Base-by-base conservation (phyloP, 2,113 vertebrate species). In the Megaleporinus macrocephalus region DNA sequence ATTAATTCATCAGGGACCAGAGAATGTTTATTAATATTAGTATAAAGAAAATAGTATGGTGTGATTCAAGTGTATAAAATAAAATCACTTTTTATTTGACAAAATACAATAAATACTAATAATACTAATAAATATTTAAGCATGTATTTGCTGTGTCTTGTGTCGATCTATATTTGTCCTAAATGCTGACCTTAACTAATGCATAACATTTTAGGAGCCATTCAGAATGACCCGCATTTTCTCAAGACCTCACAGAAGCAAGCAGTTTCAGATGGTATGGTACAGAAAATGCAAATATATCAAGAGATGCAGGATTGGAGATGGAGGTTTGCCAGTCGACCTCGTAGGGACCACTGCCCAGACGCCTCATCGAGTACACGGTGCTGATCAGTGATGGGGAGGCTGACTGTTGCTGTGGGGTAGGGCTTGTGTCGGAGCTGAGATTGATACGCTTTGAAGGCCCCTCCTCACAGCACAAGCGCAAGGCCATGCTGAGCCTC, bases 371-470 rank as follows among this genome's bases (percentile, higher is more conserved):
- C 53, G 33, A n/a, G 36, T 66, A n/a, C 41, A 51, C 65, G 27
- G n/a, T 70, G 29, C 70, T 68, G 26, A 79, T 59, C 49, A 59
- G 61, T 78, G 81, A 68, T 65, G 57, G 30, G 29, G 29, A 66
- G 30, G 61, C n/a, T 30, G 22, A 27, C 12, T 55, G 44, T 41
- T 65, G 55, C 76, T 79, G 6, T 61, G 29, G 78, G 77, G 70
- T 27, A 22, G 70, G 30, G 47, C 36, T 80, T 24, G n/a, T 83
- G 68, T 82, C 33, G 66, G 15, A 61, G 86, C 51, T 92, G 89
- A 93, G 86, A 83, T 78, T 90, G 89, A 92, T 92, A 82, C 30
- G 57, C 33, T 79, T 87, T 86, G 92, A 92, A 89, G 78, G 86
- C 85, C 83, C 86, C 84, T 90, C 89, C 85, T 83, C 88, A 88